Evolutionary conservation across 1,140 invertebrate genomes (phyloP), one percentile per base, ranked within the genome.

Genomic region (Capitella teleta): DNA sequence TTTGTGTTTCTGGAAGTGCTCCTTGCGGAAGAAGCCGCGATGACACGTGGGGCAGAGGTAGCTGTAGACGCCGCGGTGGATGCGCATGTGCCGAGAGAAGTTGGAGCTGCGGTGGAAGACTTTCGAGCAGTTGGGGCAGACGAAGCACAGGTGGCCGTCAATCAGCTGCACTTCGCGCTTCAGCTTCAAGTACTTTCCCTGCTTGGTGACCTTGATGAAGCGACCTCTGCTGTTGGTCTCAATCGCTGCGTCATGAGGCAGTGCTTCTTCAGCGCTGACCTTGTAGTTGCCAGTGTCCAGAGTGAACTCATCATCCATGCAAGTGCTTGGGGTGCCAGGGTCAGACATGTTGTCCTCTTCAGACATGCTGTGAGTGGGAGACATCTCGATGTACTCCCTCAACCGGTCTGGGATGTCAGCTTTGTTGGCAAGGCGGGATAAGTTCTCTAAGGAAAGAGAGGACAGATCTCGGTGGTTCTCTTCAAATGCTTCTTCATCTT

Each of bases 1-100:
- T 30, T 52, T 52, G 45, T 52, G 51, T 45, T 52, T 52, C 45
- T 52, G 51, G 45, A 52, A 52, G 36, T 52, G 51, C 25, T 52
- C 51, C 24, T 37, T 47, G 16, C 51, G 43, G 44, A 47, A 52
- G 45, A 52, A 52, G 24, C 51, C 51, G 21, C 51, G 44, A 8
- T 26, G 25, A 37, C 51, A 52, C 25, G 43, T 40, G n/a, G 47
- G 51, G 28, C 51, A 52, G 19, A 52, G 26, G 45, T 52, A 52
- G 37, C 51, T 52, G 45, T 52, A 52, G 36, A 52, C 45, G 19
- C 51, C 51, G 18, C 51, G 44, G 45, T 52, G 51, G 43, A 52
- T 52, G 21, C 51, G 43, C 51, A 52, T 52, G 51, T 52, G 51
- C 4, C 51, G 44, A 16, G 51, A 52, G 32, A 52, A 52, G 45